Base-by-base conservation (phyloP, 1,140 invertebrate species). In the Ceratina australensis region DNA sequence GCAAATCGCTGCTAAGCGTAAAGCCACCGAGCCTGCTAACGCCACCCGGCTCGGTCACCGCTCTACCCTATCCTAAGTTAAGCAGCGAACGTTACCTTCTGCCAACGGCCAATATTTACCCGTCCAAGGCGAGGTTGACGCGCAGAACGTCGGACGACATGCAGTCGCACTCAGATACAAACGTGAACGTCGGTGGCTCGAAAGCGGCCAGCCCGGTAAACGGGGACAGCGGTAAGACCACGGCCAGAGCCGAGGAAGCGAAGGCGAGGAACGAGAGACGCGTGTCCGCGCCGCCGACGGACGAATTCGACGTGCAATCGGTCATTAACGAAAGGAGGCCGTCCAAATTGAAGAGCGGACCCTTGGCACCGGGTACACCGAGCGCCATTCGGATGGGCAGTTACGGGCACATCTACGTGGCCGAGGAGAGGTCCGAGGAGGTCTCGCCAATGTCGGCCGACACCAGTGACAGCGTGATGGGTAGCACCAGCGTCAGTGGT, bases 321-420 rank as follows among this genome's bases (percentile, higher is more conserved):
- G 79, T 92, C 18, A 92, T 92, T 15, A 92, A 92, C 74, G 91
- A 92, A 80, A 86, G 90, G 65, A 88, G 90, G 65, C 91, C 90
- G 63, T 89, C 90, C 71, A 91, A 87, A 54, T 56, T 92, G 26
- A 91, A 87, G 50, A 79, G 84, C 15, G 80, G 67, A 16, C 50
- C 67, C 20, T 79, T 82, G 2, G 57, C 33, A 42, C 33, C 79
- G 7, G 56, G 4, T 3, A 28, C 47, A 18, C 69, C 72, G 47
- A 78, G 72, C 57, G 82, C 68, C 47, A 73, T 72, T 50, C 33
- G 65, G 3, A 33, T 26, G 2, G 71, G 78, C 7, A 82, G 80
- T 22, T 89, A 84, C 54, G 78, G 73, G 0, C 80, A 88, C 5
- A 77, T 87, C 13, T 89, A 87, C 63, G 87, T 84, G 1, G 82